Base-by-base conservation (phyloP, 2,888 invertebrate genomes). In the Ferrisia virgata region DNA sequence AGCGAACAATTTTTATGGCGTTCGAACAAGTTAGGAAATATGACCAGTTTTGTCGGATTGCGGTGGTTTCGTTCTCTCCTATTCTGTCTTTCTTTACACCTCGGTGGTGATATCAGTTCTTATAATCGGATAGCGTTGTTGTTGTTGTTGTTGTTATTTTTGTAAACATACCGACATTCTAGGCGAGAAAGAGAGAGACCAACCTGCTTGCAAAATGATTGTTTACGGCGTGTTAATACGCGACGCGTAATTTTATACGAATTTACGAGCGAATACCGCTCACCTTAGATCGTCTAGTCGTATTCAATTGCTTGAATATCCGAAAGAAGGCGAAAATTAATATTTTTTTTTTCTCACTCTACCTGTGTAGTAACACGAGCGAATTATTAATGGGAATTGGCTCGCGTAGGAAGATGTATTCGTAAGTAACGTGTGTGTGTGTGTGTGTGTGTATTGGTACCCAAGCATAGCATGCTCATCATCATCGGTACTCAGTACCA, bases 191-290 rank as follows among this genome's bases (percentile, higher is more conserved):
- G n/a, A 6, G 43, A 43, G 40, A 40, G 40, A 53, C 64, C 64
- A 36, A 76, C 33, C 72, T 36, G 28, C 53, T 69, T 4, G 31
- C 69, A 13, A 28, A 33, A 76, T 13, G 36, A 76, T 36, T 36
- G 72, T 76, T 76, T 76, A 76, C 72, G 72, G 18, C 36, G 72
- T 76, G 72, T 25, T 76, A 76, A 69, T 69, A 64, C 28, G 9
- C 13, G 15, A 76, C 9, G 36, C 72, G 36, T 76, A 76, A 76
- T 76, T 76, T 76, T 76, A 76, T 76, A 76, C 72, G n/a, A 76
- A 76, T 76, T 76, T 76, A 76, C 36, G 36, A 76, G 18, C 72
- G 2, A 9, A 13, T 25, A 69, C 53, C 53, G n/a, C n/a, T 11
- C 64, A 13, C 28, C 64, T 28, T 64, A 6, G 22, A 0, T 18